Evolutionary conservation across 2,113 vertebrate genomes (phyloP), one percentile per base, ranked within the genome.

Genomic region (Trichomycterus rosablanca): DNA sequence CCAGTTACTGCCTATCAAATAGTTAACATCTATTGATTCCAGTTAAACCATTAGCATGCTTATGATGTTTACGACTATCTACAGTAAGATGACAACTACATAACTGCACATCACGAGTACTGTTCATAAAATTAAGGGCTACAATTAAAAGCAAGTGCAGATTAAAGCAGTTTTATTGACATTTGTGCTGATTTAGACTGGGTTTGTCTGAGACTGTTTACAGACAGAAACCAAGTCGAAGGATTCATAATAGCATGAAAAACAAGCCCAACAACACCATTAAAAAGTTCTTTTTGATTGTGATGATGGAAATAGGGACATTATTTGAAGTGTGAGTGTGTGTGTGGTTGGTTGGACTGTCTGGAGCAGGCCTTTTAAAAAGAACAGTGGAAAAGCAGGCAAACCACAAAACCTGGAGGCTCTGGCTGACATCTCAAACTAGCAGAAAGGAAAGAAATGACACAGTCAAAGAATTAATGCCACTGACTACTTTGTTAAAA

Each of bases 241-340:
- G 58, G 45, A 60, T 52, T 80, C 76, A 58, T 82, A 84, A 85
- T 83, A 84, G 78, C 22, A 63, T 59, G 14, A 48, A 56, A 16
- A 5, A 77, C 73, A 66, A 74, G 74, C 71, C 54, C 59, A 71
- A 74, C 53, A 50, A 63, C 53, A 20, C 60, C 30, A 68, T 66
- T 66, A 72, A 67, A 63, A 73, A 71, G 75, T 56, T 67, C 73
- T 76, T 75, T 77, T 82, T 83, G 77, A 81, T 82, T 81, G 80
- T 82, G 75, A 83, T 84, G 79, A 82, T 84, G 84, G 82, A 87
- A 84, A 85, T 84, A 87, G 84, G 78, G 68, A 75, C 77, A 87
- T 85, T 80, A 82, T 85, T 83, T 78, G 80, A 74, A 80, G 16
- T 67, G 37, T 53, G 66, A 16, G 30, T 37, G 58, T 53, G 57